These are phyloP conservation scores for Drosophila kohkoa DNA, from an alignment of 1,140 invertebrate genomes.

Conservation along the genomic window DNA sequence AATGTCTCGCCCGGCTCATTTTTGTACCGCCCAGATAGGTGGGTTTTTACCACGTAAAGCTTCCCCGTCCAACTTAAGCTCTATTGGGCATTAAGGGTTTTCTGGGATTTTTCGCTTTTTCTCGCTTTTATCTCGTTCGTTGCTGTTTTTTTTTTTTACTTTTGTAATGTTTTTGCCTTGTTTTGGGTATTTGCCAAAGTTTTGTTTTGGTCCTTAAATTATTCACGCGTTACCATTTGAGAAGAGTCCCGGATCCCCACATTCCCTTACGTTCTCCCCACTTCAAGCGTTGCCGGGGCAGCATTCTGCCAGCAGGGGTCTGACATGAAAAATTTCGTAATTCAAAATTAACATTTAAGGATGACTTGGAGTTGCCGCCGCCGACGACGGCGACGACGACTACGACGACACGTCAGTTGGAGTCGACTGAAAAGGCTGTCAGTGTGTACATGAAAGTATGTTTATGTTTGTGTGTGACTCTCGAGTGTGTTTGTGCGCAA, in stretches of 20 bases:
- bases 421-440: conserved; percentile 58
- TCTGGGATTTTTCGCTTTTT: conserved; percentile 52
- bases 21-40: conserved; percentile 21
- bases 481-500: conserved; percentile 52
- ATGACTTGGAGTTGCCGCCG: conserved; percentile 76
- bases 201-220: conserved; percentile 72
- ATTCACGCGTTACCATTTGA: conserved; percentile 66
- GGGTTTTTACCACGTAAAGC: conserved; percentile 2
- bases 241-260: background rate
- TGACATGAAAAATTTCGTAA: conserved; percentile 81
- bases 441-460: conserved; percentile 10
- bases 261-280: background rate
- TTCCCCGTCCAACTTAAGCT: conserved; percentile 68
- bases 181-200: conserved; percentile 69
- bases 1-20: conserved; percentile 26
- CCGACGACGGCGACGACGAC: conserved; percentile 29
- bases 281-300: background rate
- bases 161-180: conserved; percentile 29
- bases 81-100: conserved; percentile 81
- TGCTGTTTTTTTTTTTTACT: background rate
- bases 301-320: conserved; percentile 35
- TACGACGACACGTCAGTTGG: conserved; percentile 41
- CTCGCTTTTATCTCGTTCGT: conserved; percentile 40
- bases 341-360: conserved; percentile 84
- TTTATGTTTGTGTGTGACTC: conserved; percentile 44